Base-by-base conservation (phyloP, 2,113 vertebrate genomes). In the Prunella himalayana region DNA sequence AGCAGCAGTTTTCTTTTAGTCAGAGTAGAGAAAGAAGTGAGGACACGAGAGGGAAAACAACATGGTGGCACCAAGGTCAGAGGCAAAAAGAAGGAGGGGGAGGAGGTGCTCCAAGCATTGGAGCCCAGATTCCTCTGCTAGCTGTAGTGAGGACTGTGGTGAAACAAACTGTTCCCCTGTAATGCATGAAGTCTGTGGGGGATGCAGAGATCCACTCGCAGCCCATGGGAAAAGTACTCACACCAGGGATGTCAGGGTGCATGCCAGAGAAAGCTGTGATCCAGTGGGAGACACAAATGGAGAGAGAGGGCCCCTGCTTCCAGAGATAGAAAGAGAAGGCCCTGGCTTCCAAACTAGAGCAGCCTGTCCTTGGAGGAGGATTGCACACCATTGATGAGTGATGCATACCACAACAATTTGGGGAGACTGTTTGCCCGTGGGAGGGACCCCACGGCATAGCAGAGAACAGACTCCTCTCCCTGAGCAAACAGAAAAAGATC, bases 191-290 rank as follows among this genome's bases (percentile, higher is more conserved):
- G 37, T 30, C 19, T 4, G 1, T 41, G 27, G 60, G 18, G 2
- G 13, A 41, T 63, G 39, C 13, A 64, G 9, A 42, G 20, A 63
- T 21, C 61, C 9, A 15, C 39, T 22, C 1, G 0, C 61, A 63
- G 19, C 3, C 39, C 10, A 2, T 45, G 30, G 63, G 54, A 33
- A 65, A 45, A 23, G 15, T 23, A 30, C 41, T 31, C 14, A 42
- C 1, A 10, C 10, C 9, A 7, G 30, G 33, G 20, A n/a, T n/a
- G n/a, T n/a, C n/a, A 0, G 0, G 12, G 33, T 69, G 19, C 10
- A 30, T 30, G 18, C 45, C 47, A 39, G 14, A 51, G 47, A 51
- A 51, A 39, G 20, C 14, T 39, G 27, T 30, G 27, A 39, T 50
- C 25, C 51, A 31, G 28, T 7, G 28, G 51, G 28, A 53, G 16